Evolutionary conservation across 2,797 vertebrate genomes (phyloP), one percentile per base, ranked within the genome.

Genomic region (Gallinago solitaria): DNA sequence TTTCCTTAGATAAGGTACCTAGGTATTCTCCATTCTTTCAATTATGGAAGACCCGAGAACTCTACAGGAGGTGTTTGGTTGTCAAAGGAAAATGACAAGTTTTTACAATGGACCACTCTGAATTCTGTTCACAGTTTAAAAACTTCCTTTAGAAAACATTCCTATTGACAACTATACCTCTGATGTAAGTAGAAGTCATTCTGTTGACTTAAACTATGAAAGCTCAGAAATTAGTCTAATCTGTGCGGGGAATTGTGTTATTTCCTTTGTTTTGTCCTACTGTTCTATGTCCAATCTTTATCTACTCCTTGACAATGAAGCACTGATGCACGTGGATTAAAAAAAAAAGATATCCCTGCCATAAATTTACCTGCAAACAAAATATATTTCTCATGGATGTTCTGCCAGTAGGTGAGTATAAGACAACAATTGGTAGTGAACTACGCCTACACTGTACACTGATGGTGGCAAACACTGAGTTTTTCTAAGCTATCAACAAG

Each of bases 291-390:
- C 59, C 27, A 56, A 5, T 48, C 20, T 74, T 89, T 83, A 80
- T 9, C 16, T 39, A 20, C 14, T 48, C 12, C 43, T 80, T 86
- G 74, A 60, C 20, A 87, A 48, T 17, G 20, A 76, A 41, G 12
- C 43, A 56, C 1, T 32, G 30, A 73, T 33, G 9, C 17, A 43
- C 0, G 1, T 12, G n/a, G 16, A 20, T 11, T 11, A 61, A 69
- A 63, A 47, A 18, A 21, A 5, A 35, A 2, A 19, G 7, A 45
- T 19, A 43, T 15, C 4, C 1, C 1, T 64, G 23, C 43, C 61
- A 56, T 50, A 17, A 47, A 41, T 82, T 76, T 71, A 76, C 18
- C 32, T 4, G 1, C n/a, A 43, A 21, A 61, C 16, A 89, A 73
- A 85, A 61, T 19, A 4, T 16, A 63, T 79, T 79, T 94, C 68